Evolutionary conservation across 2,888 invertebrate genomes (phyloP).

Genomic region (Andrena flavipes): DNA sequence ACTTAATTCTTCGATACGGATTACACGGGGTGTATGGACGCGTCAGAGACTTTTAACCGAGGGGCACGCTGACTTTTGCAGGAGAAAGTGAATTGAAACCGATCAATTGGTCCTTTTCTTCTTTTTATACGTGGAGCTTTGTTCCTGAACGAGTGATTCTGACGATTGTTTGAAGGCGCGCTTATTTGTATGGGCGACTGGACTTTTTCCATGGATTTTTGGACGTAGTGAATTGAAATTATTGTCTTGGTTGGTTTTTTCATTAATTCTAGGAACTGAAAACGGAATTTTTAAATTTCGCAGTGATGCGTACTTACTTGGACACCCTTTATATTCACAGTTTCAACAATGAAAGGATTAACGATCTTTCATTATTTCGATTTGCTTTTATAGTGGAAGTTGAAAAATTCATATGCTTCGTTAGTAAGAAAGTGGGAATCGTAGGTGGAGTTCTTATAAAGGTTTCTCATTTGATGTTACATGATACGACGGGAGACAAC

Average conservation of each 20-base stretch:
- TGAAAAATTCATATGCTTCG: conserved; percentile 2
- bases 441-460: conserved; percentile 24
- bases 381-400: not conserved
- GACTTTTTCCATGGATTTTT: too few species aligned
- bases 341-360: not conserved
- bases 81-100: not conserved
- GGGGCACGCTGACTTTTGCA: not conserved
- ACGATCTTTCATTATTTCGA: not conserved
- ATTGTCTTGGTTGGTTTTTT: too few species aligned
- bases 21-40: not conserved
- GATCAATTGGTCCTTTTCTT: not conserved
- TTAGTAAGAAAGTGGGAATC: conserved; percentile 18
- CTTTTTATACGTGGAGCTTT: too few species aligned
- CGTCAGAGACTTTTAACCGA: conserved; percentile 1
- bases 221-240: too few species aligned
- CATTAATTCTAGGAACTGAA: too few species aligned
- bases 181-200: too few species aligned
- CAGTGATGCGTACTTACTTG: not conserved
- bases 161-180: too few species aligned
- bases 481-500: conserved; percentile 10
- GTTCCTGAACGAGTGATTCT: too few species aligned
- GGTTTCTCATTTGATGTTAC: conserved; percentile 17
- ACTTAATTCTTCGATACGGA: conserved; percentile 18
- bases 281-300: not conserved
- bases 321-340: not conserved